Base-by-base conservation (phyloP, 2,797 vertebrate genomes). In the Sylvia borin region DNA sequence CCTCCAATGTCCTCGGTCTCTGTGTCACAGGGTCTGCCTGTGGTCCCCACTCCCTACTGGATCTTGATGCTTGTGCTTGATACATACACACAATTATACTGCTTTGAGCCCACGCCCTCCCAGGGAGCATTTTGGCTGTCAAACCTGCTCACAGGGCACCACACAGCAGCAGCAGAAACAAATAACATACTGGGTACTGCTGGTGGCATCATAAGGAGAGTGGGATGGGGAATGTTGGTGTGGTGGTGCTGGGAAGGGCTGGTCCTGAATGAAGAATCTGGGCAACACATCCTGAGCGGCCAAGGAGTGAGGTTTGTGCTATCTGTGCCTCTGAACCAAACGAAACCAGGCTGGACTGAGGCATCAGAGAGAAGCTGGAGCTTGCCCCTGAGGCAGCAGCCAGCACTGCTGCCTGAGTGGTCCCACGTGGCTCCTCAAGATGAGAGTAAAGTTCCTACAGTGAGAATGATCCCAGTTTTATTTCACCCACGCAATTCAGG, bases 51-150 rank as follows among this genome's bases (percentile, higher is more conserved):
- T 77, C 32, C 36, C 32, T 27, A 1, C 34, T 42, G 58, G 40
- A 60, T 74, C 32, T 5, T 11, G 34, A 11, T 58, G 38, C 34
- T 55, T 24, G 15, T n/a, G 31, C 24, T 73, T 38, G 1, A 9
- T 43, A n/a, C 9, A 11, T 0, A 11, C 0, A 1, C 7, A 11
- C 7, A 53, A 22, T 71, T 5, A 40, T 4, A 4, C n/a, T 78
- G 25, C n/a, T 60, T 68, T 57, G 53, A 86, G 42, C 34, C 20
- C 29, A 36, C 16, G 2, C 1, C 0, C 10, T 0, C 4, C 32
- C 40, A 20, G 20, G 65, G 47, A 68, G 16, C 8, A 3, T 60
- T 68, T 50, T 54, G 64, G 15, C 43, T 58, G 13, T 42, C 68
- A 57, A 17, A 61, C 10, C 42, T 72, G 34, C 60, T 61, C 50